These are phyloP conservation scores for Ctenochaetus hawaiiensis DNA, from an alignment of 2,797 vertebrate species.

Conservation along the genomic window DNA sequence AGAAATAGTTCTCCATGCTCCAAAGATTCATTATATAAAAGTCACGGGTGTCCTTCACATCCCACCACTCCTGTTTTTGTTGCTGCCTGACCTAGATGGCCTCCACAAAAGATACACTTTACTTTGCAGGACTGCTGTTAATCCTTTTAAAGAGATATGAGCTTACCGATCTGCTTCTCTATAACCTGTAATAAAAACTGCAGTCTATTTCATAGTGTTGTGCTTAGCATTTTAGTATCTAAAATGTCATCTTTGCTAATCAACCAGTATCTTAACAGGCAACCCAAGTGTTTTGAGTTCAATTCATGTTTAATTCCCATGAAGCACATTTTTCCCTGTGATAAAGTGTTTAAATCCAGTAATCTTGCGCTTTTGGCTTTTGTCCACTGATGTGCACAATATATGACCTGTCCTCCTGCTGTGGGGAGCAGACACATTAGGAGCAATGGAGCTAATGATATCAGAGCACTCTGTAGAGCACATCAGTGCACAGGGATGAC, in stretches of 20 bases:
- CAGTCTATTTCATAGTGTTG: slow-evolving; percentile 15
- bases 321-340: slow-evolving; percentile 26
- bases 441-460: slow-evolving; percentile 98
- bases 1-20: slow-evolving; percentile 32
- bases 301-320: slow-evolving; percentile 38
- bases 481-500: slow-evolving; percentile 93
- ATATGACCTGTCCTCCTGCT: slow-evolving; percentile 88
- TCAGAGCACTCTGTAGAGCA: slow-evolving; percentile 95
- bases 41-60: slow-evolving; percentile 56
- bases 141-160: slow-evolving; percentile 67
- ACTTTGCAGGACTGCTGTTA: slow-evolving; percentile 62
- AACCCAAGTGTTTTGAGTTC: slow-evolving; percentile 14
- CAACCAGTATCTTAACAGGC: slow-evolving; percentile 10
- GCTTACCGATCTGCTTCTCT: slow-evolving; percentile 58
- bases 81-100: slow-evolving; percentile 58
- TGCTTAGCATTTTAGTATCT: slow-evolving; percentile 28
- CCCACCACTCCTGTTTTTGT: slow-evolving; percentile 63
- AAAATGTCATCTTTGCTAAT: slow-evolving; percentile 24
- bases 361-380: slow-evolving; percentile 75
- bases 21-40: slow-evolving; percentile 54
- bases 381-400: slow-evolving; percentile 82
- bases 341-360: slow-evolving; percentile 42
- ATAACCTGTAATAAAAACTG: slow-evolving; percentile 51
- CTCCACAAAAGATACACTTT: slow-evolving; percentile 61
- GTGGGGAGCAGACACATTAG: slow-evolving; percentile 94